These are phyloP conservation scores for Taurulus bubalis DNA, from an alignment of 2,113 vertebrate species.

Conservation along the genomic window DNA sequence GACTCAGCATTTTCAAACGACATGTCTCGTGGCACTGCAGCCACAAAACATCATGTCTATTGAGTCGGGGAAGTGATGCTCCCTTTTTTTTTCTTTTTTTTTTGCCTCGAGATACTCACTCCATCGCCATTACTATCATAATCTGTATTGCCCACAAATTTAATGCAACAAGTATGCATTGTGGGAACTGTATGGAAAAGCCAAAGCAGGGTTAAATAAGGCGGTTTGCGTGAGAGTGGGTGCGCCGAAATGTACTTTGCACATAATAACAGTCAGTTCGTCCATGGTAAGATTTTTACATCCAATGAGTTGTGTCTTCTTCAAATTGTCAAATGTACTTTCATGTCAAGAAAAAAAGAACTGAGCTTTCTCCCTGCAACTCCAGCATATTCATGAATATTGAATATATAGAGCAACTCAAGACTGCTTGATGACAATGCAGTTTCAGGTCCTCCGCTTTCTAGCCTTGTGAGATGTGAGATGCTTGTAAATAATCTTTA, in stretches of 20 bases:
- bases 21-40: slow-evolving; percentile 21
- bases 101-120: slow-evolving; percentile 38
- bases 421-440: slow-evolving; percentile 11
- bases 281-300: background rate
- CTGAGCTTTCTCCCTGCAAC: background rate
- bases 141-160: slow-evolving; percentile 37
- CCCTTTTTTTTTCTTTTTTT: background rate
- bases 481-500: background rate
- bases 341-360: background rate
- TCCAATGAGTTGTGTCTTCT: slow-evolving; percentile 6
- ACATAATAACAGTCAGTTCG: background rate
- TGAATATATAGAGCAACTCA: background rate
- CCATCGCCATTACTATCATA: slow-evolving; percentile 46
- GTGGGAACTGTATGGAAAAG: slow-evolving; percentile 34
- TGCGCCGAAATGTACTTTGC: background rate
- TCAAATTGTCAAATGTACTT: background rate
- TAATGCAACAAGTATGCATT: slow-evolving; percentile 49
- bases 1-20: background rate
- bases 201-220: slow-evolving; percentile 9
- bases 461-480: background rate
- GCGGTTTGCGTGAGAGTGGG: background rate
- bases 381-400: background rate
- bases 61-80: slow-evolving; percentile 21
- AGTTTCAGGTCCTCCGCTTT: background rate
- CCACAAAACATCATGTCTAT: slow-evolving; percentile 9